phyloP scores from a whole-genome alignment of 2,888 invertebrate genomes.

The Tuta absoluta region DNA sequence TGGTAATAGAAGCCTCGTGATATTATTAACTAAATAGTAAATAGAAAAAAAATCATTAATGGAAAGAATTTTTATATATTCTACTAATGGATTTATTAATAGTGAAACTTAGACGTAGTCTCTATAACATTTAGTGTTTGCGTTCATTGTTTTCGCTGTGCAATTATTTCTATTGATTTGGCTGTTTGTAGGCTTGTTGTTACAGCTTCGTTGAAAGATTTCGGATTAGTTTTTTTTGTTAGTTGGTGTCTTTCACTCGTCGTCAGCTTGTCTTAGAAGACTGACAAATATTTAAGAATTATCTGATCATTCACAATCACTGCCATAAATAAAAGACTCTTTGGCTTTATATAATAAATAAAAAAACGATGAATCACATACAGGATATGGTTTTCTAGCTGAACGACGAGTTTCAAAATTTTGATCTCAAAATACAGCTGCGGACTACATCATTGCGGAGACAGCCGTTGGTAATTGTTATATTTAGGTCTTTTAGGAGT shows the following conservation, averaged over 20 bases:
- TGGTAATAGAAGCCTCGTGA: constrained; percentile 76
- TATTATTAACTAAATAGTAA: constrained; percentile 79
- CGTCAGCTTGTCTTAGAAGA: constrained; percentile 24
- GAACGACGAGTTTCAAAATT: constrained; percentile 58
- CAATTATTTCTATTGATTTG: constrained; percentile 49
- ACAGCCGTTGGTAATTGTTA: constrained; percentile 70
- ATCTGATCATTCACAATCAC: not conserved
- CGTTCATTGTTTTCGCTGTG: constrained; percentile 41
- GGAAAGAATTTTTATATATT: constrained; percentile 81
- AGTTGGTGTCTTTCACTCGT: constrained; percentile 23
- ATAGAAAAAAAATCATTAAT: constrained; percentile 80
- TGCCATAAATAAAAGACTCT: not conserved
- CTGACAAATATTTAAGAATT: constrained; percentile 1
- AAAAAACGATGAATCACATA: not conserved
- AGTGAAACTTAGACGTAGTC: constrained; percentile 77
- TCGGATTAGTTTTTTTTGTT: constrained; percentile 51
- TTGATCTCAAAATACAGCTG: constrained; percentile 78
- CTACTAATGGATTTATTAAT: constrained; percentile 79
- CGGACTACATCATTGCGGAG: constrained; percentile 65
- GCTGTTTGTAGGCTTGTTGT: constrained; percentile 65
- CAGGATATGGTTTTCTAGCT: constrained; percentile 40
- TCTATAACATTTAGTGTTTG: constrained; percentile 65
- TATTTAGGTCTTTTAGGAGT: constrained; percentile 55
- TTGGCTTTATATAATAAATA: not conserved
- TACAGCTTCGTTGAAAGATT: constrained; percentile 58